phyloP scores from a whole-genome alignment of 2,888 invertebrate species.

The Ariolimax columbianus region DNA sequence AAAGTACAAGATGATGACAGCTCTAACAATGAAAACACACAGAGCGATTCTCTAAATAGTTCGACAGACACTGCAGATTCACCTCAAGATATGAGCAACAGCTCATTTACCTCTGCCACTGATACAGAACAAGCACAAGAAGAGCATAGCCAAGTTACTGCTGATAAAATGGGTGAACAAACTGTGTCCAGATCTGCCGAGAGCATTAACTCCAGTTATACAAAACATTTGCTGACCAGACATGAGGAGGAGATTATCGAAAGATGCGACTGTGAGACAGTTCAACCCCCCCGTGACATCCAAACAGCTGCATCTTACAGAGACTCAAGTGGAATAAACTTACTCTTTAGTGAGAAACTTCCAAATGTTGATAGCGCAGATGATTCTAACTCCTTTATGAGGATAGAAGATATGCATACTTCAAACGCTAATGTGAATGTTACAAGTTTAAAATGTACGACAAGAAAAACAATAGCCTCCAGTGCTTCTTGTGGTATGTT shows the following conservation, averaged over 20 bases:
- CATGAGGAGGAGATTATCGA: constrained; percentile 27
- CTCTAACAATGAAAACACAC: constrained; percentile 15
- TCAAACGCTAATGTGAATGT: not conserved
- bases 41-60: not conserved
- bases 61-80: constrained; percentile 25
- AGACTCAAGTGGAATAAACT: not conserved
- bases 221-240: constrained; percentile 14
- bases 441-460: not conserved
- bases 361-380: not conserved
- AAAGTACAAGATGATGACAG: not conserved
- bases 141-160: not conserved
- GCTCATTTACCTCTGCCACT: not conserved
- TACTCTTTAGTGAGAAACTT: constrained; percentile 11
- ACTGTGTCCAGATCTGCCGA: not conserved
- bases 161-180: not conserved
- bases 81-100: not conserved
- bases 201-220: not conserved
- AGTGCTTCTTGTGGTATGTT: no score
- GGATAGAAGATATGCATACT: not conserved
- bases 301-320: not conserved
- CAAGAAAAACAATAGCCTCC: not conserved
- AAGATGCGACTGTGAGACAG: constrained; percentile 36
- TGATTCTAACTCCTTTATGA: not conserved
- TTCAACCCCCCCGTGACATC: not conserved
- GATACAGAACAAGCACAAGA: constrained; percentile 6